These are phyloP conservation scores for Dryobates pubescens DNA, from an alignment of 2,797 vertebrate genomes.

Conservation along the genomic window DNA sequence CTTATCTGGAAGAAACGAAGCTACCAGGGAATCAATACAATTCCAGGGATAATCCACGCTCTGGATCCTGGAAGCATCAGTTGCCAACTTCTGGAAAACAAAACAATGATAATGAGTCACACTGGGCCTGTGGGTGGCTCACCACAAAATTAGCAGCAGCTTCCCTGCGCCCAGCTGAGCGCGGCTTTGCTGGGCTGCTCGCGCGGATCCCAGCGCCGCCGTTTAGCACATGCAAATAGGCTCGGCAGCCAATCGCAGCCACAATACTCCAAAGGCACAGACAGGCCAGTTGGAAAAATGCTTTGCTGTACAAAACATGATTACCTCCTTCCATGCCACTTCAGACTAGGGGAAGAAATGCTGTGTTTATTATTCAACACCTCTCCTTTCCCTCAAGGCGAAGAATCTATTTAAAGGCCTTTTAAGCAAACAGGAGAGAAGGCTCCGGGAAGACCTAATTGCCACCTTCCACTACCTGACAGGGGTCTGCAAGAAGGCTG, in stretches of 20 bases:
- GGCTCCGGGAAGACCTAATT: too few species aligned
- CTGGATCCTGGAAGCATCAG: conserved; percentile 21
- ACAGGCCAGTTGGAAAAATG: conserved; percentile 33
- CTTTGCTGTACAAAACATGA: conserved; percentile 27
- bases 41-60: conserved; percentile 39
- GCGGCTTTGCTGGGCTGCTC: conserved; percentile 46
- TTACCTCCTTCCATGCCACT: conserved; percentile 50
- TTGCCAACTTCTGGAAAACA: conserved; percentile 32
- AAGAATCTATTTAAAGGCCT: conserved; percentile 42
- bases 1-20: conserved; percentile 27
- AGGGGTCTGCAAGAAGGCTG: too few species aligned
- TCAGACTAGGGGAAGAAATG: conserved; percentile 1
- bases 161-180: conserved; percentile 69
- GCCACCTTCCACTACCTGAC: too few species aligned
- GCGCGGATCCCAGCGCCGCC: conserved; percentile 51
- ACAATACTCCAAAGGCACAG: conserved; percentile 34
- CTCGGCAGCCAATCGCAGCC: conserved; percentile 46
- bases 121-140: conserved; percentile 58
- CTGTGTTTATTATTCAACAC: conserved; percentile 37
- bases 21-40: conserved; percentile 11
- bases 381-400: not conserved
- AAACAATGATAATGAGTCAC: conserved; percentile 61
- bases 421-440: not conserved
- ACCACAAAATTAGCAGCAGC: conserved; percentile 60
- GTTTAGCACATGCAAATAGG: conserved; percentile 57